Evolutionary conservation across 2,888 invertebrate species (phyloP), one percentile per base, ranked within the genome.

Genomic region (Frankliniella fusca): DNA sequence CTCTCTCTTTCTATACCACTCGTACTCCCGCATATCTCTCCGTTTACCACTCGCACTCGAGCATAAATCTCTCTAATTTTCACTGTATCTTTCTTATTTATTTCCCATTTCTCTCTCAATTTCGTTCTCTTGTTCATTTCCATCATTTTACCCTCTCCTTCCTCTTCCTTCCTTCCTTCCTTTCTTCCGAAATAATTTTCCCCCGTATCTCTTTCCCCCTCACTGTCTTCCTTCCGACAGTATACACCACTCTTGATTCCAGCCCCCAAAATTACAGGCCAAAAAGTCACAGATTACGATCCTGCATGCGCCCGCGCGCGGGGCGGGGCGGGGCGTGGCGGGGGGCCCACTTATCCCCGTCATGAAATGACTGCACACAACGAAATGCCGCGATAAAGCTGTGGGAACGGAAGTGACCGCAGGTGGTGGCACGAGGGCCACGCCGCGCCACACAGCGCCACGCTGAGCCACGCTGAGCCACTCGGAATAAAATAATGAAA

Each of bases 401-500:
- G 70, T 76, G 70, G 70, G 70, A 76, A 76, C 23, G 70, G 70
- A 76, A 76, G 70, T 76, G 70, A 76, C 70, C 70, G 70, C 70
- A 76, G 70, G 70, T 76, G 70, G 23, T 12, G 11, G 23, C 27
- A 23, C 70, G 27, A 5, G 9, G 23, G 27, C 23, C 70, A 23
- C 70, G 70, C 27, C 61, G 15, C 61, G 61, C 38, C 38, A 5
- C 3, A 5, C 38, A 3, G 38, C 38, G 38, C 38, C 38, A 2
- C 38, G 70, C 27, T 18, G 15, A 11, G 61, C 38, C 38, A 5
- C 3, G 38, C 38, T 38, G 38, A 2, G 38, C 38, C 38, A 2
- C 38, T 38, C 38, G 38, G 5, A 38, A 38, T 38, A 38, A 38
- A 38, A 38, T 38, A 38, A 38, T 38, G 5, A 38, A 38, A 38